Conservation (phyloP, 2,797 vertebrate genomes). For the Liparis tanakae region DNA sequence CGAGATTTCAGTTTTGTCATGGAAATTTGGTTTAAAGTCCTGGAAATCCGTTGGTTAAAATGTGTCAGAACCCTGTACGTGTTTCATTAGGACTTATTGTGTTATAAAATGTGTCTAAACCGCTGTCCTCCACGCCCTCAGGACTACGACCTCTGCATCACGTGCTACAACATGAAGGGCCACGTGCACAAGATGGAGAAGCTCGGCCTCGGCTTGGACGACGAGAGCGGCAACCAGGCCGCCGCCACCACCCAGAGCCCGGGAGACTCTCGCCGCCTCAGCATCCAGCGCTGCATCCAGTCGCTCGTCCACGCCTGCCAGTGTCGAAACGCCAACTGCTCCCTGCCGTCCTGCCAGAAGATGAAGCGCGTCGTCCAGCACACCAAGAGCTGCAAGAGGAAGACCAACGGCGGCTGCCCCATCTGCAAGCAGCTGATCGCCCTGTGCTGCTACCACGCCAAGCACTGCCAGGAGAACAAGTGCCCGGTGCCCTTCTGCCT, state of each 20-base stretch:
- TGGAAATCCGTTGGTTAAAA: too few relatives aligned
- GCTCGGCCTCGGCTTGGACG: constrained; percentile 93
- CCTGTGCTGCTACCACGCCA: constrained; percentile 97
- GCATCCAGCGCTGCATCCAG: constrained; percentile 98
- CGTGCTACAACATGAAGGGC: constrained; percentile 95
- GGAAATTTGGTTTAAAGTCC: too few relatives aligned
- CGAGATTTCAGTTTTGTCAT: too few relatives aligned
- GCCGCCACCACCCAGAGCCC: constrained; percentile 94
- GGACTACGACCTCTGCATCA: constrained; percentile 98
- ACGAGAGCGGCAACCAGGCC: constrained; percentile 94
- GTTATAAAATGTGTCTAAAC: not conserved
- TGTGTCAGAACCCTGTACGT: too few relatives aligned
- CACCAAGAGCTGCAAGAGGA: constrained; percentile 97
- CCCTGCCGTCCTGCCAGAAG: constrained; percentile 97
- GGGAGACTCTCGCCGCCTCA: constrained; percentile 94
- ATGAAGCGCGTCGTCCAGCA: constrained; percentile 99
- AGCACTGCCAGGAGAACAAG: constrained; percentile 99
- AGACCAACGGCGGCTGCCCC: constrained; percentile 96
- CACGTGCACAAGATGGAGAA: constrained; percentile 99
- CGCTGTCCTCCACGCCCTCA: constrained; percentile 54
- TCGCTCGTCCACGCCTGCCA: constrained; percentile 97
- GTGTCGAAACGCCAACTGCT: constrained; percentile 98
- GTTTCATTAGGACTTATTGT: not conserved
- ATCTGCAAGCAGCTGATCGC: constrained; percentile 99
- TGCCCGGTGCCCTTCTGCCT: constrained; percentile 98